Evolutionary conservation across 2,888 invertebrate genomes (phyloP), one percentile per base, ranked within the genome.

Genomic region (Platynereis dumerilii): DNA sequence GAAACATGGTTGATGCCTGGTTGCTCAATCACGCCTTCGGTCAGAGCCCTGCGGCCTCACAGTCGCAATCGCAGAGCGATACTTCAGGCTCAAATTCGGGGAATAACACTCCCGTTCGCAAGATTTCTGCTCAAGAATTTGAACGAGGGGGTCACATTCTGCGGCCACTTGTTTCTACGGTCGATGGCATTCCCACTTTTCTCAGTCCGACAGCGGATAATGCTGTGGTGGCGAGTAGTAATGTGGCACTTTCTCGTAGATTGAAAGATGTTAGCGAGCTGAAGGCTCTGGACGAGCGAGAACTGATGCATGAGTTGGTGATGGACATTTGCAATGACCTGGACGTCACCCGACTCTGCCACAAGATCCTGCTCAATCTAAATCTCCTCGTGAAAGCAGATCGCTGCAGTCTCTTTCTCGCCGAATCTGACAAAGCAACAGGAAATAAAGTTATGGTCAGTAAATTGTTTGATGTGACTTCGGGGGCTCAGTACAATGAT

Each of bases 91-190:
- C 90, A 45, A 91, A 91, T 66, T 93, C 92, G 2, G 95, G 94
- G 5, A 93, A 94, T 61, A 93, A 95, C 70, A 96, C 96, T 64
- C 96, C 96, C 58, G 95, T 96, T 73, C 89, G 92, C 86, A 90
- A 88, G 88, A 95, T 96, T 84, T 96, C 96, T 61, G 95, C 96
- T 65, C 95, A 95, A 86, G 96, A 96, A 85, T 96, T 96, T 83
- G 96, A 96, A 86, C 89, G 93, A 12, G 94, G 95, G 27, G 95
- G 95, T 17, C 68, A 69, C 12, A 70, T 94, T 26, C 86, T 95
- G 72, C 94, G 94, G 83, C 95, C 96, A 69, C 91, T 96, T 85
- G 92, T 96, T 74, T 94, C 93, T 26, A 81, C 78, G 1, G 92
- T 95, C 68, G 96, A 96, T 83, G 96, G 96, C 20, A 93, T 93